phyloP scores from a whole-genome alignment of 2,113 vertebrate species.

The Pseudopipra pipra region DNA sequence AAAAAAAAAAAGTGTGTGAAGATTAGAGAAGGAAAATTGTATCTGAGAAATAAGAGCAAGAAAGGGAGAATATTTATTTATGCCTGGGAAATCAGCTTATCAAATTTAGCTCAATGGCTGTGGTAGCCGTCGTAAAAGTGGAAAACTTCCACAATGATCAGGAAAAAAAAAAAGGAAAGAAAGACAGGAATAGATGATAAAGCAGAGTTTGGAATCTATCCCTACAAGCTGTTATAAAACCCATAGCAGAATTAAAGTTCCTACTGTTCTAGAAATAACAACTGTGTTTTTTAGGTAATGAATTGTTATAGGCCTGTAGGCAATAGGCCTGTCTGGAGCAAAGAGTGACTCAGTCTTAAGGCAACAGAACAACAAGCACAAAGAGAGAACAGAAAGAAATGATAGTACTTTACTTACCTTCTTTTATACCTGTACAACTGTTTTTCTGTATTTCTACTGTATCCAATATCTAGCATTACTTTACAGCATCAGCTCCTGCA shows the following conservation, averaged over 20 bases:
- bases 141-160: background rate
- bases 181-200: background rate
- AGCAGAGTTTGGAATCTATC: background rate
- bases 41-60: background rate
- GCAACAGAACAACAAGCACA: background rate
- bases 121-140: background rate
- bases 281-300: background rate
- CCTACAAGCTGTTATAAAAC: background rate
- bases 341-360: background rate
- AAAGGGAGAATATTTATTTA: background rate
- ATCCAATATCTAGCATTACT: background rate
- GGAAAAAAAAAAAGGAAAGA: background rate
- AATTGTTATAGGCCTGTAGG: background rate
- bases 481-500: background rate
- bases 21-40: background rate
- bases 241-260: background rate
- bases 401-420: background rate
- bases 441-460: background rate
- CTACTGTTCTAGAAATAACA: background rate
- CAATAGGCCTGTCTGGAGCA: background rate
- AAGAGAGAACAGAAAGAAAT: background rate
- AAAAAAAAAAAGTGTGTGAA: background rate
- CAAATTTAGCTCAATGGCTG: background rate
- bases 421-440: background rate
- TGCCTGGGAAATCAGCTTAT: background rate